A percentile compares a stretch with the other conserved stretches of the same genome.
Evolutionary conservation across 1,140 invertebrate genomes (phyloP).

Genomic region (Hirudo medicinalis): DNA sequence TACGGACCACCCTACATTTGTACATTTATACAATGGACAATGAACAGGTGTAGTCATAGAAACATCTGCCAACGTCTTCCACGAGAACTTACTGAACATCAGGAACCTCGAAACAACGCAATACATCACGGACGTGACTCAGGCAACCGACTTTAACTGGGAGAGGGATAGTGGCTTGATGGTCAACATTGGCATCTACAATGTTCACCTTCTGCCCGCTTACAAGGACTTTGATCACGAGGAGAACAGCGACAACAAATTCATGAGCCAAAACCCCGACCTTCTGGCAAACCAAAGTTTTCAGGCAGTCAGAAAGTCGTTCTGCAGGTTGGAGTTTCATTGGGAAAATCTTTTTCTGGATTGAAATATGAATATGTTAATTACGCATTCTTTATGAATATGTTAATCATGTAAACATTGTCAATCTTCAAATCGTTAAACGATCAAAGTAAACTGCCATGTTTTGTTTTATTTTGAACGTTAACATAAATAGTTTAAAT

Average conservation of each 20-base stretch:
- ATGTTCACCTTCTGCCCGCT: conserved; percentile 22
- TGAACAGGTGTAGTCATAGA: conserved; percentile 18
- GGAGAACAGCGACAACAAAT: conserved; percentile 23
- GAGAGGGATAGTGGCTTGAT: conserved; percentile 22
- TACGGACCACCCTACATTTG: too few relatives aligned
- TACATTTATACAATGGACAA: too few relatives aligned
- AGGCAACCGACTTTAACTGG: conserved; percentile 23
- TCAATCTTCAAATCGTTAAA: too few relatives aligned
- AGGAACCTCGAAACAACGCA: conserved; percentile 17
- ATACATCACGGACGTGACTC: conserved; percentile 23
- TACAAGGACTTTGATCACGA: conserved; percentile 23
- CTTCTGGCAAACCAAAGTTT: conserved; percentile 18
- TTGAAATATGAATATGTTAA: too few relatives aligned
- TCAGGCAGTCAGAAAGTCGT: not conserved
- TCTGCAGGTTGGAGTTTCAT: not conserved
- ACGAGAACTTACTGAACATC: conserved; percentile 21
- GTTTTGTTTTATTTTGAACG: too few relatives aligned
- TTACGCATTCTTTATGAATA: too few relatives aligned
- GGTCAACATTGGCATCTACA: conserved; percentile 22
- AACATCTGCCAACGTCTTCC: conserved; percentile 21
- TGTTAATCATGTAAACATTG: too few relatives aligned
- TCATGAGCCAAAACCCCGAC: conserved; percentile 23
- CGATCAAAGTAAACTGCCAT: too few relatives aligned
- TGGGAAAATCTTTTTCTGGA: too few relatives aligned
- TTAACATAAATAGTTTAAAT: too few relatives aligned